Conservation (phyloP, 2,888 invertebrate species). For the Labia minor region DNA sequence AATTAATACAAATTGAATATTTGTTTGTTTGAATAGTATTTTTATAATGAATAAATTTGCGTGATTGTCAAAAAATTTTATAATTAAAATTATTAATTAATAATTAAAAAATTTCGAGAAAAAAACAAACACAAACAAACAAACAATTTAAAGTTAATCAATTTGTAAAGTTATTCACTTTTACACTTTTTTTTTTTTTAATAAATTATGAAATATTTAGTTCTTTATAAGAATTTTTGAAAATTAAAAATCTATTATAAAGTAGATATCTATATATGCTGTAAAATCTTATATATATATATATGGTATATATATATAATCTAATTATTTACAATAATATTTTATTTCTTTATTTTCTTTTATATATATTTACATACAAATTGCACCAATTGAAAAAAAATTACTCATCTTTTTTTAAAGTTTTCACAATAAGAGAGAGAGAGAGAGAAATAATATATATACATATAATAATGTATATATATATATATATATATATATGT, state of each 20-base stretch:
- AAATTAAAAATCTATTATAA: neutral
- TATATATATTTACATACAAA: conserved; percentile 2
- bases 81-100: neutral
- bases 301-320: neutral
- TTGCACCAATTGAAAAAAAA: conserved; percentile 5
- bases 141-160: no score
- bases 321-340: neutral
- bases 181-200: no score
- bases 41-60: no score
- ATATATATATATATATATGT: no score
- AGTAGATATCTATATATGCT: no score
- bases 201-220: neutral
- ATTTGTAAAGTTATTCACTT: no score
- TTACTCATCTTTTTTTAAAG: neutral
- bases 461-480: no score
- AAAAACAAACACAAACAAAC: no score
- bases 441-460: no score
- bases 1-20: no score
- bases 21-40: no score
- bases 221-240: neutral
- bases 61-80: neutral
- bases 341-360: neutral
- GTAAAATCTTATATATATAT: neutral
- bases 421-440: neutral
- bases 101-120: no score